Evolutionary conservation across 2,113 vertebrate genomes (phyloP).

Genomic region (Thalassoma bifasciatum): DNA sequence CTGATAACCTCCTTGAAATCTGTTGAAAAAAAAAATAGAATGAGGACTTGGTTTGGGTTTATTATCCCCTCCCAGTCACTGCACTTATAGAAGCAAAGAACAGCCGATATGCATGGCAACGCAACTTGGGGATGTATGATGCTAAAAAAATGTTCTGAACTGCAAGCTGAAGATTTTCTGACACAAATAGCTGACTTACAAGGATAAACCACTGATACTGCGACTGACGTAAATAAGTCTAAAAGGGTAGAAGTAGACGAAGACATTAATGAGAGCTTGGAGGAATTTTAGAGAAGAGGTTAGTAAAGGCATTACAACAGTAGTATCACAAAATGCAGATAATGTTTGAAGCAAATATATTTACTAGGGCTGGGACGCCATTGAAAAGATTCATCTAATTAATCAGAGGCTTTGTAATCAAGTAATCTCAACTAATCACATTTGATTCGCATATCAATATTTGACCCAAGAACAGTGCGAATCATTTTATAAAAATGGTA

Average conservation of each 20-base stretch:
- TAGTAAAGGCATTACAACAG: not conserved
- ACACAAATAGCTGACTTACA: not conserved
- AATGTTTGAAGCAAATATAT: not conserved
- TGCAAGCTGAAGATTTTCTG: not conserved
- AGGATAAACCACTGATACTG: not conserved
- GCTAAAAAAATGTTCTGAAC: constrained; percentile 4
- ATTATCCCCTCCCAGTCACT: constrained; percentile 27
- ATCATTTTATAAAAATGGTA: too few species aligned
- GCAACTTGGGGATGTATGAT: constrained; percentile 1
- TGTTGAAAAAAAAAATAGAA: not conserved
- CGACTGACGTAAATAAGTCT: not conserved
- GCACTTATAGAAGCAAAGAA: constrained; percentile 22
- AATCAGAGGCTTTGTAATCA: too few species aligned
- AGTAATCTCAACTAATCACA: too few species aligned
- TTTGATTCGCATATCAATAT: too few species aligned
- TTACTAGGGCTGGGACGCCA: too few species aligned
- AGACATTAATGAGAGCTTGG: not conserved
- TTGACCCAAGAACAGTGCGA: too few species aligned
- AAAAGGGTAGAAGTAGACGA: not conserved
- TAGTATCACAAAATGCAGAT: not conserved
- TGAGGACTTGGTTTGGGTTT: constrained; percentile 16
- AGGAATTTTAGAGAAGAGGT: not conserved
- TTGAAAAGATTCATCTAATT: too few species aligned
- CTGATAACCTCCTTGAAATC: constrained; percentile 23
- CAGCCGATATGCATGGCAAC: not conserved